Evolutionary conservation across 2,888 invertebrate genomes (phyloP).

Genomic region (Liopterus haemorrhoidalis): DNA sequence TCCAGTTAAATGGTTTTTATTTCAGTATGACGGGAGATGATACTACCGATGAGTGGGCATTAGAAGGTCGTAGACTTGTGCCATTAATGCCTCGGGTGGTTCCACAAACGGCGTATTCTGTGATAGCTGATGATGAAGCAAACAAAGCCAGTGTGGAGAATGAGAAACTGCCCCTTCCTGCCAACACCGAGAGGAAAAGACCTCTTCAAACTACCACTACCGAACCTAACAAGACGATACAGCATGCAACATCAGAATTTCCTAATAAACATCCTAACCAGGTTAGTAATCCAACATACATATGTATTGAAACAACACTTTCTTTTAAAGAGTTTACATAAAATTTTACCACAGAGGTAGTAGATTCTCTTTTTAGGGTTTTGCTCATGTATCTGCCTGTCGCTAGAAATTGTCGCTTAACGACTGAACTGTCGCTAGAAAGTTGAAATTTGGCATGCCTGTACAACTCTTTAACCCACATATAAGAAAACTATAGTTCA

Average conservation of each 20-base stretch:
- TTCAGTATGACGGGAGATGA: slow-evolving; percentile 60
- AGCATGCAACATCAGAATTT: slow-evolving; percentile 35
- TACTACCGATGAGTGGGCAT: slow-evolving; percentile 69
- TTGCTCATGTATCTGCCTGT: no score
- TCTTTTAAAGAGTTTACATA: no score
- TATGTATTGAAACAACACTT: slow-evolving; percentile 13
- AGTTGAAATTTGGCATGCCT: no score
- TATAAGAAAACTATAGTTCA: no score
- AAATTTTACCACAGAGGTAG: no score
- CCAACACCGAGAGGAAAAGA: slow-evolving; percentile 46
- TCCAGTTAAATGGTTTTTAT: no score
- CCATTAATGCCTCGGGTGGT: slow-evolving; percentile 79
- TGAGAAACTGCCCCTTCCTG: slow-evolving; percentile 50
- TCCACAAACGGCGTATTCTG: slow-evolving; percentile 78
- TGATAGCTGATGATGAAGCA: slow-evolving; percentile 75
- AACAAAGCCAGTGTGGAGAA: slow-evolving; percentile 60
- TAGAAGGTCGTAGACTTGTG: slow-evolving; percentile 77
- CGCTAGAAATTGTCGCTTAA: no score
- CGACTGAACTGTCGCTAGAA: no score
- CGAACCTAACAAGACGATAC: slow-evolving; percentile 34
- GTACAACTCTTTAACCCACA: no score
- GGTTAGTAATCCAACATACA: no score
- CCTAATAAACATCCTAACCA: slow-evolving; percentile 18
- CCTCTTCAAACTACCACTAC: slow-evolving; percentile 28
- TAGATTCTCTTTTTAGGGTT: no score